Conservation (phyloP, 2,888 invertebrate genomes). For the Anorthoa munda region DNA sequence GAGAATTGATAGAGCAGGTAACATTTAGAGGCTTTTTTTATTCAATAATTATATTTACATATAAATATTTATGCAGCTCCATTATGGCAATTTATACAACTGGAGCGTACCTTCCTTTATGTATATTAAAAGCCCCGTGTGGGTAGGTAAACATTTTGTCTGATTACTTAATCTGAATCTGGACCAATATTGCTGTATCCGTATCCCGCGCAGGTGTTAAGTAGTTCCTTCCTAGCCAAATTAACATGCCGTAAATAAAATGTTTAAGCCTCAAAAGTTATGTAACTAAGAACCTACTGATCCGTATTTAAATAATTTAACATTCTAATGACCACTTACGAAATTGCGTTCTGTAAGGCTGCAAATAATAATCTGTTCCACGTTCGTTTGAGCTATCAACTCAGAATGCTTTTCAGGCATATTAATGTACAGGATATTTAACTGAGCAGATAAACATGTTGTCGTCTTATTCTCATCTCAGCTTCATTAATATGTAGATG, state of each 20-base stretch:
- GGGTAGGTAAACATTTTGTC: not conserved
- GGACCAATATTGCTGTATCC: conserved; percentile 29
- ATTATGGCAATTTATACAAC: conserved; percentile 48
- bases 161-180: conserved; percentile 8
- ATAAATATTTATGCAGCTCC: conserved; percentile 33
- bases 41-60: conserved; percentile 41
- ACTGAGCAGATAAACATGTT: conserved; percentile 67
- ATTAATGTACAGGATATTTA: conserved; percentile 59
- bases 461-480: conserved; percentile 74
- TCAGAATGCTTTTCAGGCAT: conserved; percentile 49
- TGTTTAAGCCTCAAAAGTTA: conserved; percentile 1
- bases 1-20: conserved; percentile 73
- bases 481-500: conserved; percentile 84
- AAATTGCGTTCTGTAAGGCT: conserved; percentile 6
- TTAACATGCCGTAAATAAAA: not conserved
- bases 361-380: conserved; percentile 3
- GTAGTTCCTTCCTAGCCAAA: not conserved
- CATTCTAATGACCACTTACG: conserved; percentile 3
- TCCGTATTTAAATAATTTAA: conserved; percentile 15
- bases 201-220: conserved; percentile 15
- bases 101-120: conserved; percentile 46
- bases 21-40: conserved; percentile 67
- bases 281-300: not conserved
- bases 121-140: conserved; percentile 29
- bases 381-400: conserved; percentile 21